Evolutionary conservation across 2,888 invertebrate genomes (phyloP), one percentile per base, ranked within the genome.

Genomic region (Ophion slaviceki): DNA sequence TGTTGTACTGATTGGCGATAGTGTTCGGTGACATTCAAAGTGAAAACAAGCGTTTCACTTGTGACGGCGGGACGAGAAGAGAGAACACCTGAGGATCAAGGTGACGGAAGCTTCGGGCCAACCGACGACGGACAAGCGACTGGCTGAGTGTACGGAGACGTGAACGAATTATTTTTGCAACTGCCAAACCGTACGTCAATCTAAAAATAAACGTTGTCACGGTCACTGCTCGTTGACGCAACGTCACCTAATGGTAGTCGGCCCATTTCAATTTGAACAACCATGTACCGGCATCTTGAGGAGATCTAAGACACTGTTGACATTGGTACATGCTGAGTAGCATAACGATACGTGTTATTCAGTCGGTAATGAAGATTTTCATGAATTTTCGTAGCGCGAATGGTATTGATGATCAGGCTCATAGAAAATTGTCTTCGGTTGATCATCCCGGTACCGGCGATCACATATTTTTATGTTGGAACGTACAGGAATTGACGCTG

Each of bases 91-190:
- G 80, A 74, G 80, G 67, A 80, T 80, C 76, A 79, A 83, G 74
- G 82, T 83, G 86, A 86, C 86, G 86, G 86, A 86, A 86, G 86
- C 86, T 74, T 79, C 62, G 74, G 24, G 24, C 28, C 61, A 70
- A 82, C 40, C 62, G 85, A 85, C 85, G 85, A 85, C 76, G 40
- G 85, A 85, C 82, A 67, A 82, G 53, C 75, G 80, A 66, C 82
- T 72, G 79, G 75, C 79, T 68, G 78, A 79, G 32, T 32, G 32
- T 77, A 20, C 64, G 70, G 75, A 62, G 75, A 61, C 59, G 40
- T 3, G 24, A 62, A 20, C 17, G 61, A 85, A 70, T 75, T 85
- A 80, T 82, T 76, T 82, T 76, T 57, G 79, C 72, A 74, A 62
- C 71, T 71, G 79, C 79, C 80, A 68, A 82, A 80, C 40, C 80